Base-by-base conservation (phyloP, 2,888 invertebrate species). In the Gryllus longicercus region DNA sequence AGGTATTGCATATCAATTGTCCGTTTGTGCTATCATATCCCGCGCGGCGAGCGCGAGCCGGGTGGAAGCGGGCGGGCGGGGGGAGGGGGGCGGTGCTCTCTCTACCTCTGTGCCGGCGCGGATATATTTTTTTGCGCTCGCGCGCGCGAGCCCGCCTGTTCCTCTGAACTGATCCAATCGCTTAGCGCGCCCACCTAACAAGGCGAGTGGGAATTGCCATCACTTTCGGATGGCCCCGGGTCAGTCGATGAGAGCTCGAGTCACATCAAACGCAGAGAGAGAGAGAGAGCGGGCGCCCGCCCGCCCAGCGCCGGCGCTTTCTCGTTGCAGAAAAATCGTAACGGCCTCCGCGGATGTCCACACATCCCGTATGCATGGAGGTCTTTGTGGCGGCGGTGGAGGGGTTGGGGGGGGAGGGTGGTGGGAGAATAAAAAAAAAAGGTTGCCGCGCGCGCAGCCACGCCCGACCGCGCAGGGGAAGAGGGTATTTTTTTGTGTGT, bases 1-100 rank as follows among this genome's bases (percentile, higher is more conserved):
- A 63, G 63, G 63, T 63, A 63, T 63, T 63, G 63, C 63, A 63
- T 63, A 63, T 63, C 63, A 63, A 63, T 63, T 63, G 63, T 63
- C n/a, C 63, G 63, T 63, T 63, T 63, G 63, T 63, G 63, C 63
- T 63, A 63, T 63, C 63, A 63, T 63, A 63, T 63, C 63, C 63
- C 63, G 63, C 63, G 63, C n/a, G 3, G 14, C 63, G 14, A 14
- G 11, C 63, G 0, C 14, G 63, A 63, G 63, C 63, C 10, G 16
- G 0, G 63, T 63, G 63, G 18, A 2, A 18, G 63, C 63, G 16
- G 14, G n/a, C 5, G 14, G 63, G 63, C n/a, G 63, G 16, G 63
- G 12, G 51, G 12, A 2, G 16, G 2, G 1, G 51, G 1, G n/a
- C n/a, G 63, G 14, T 10, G 63, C n/a, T 63, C n/a, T 63, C n/a